Base-by-base conservation (phyloP, 2,797 vertebrate species). In the Argya squamiceps region DNA sequence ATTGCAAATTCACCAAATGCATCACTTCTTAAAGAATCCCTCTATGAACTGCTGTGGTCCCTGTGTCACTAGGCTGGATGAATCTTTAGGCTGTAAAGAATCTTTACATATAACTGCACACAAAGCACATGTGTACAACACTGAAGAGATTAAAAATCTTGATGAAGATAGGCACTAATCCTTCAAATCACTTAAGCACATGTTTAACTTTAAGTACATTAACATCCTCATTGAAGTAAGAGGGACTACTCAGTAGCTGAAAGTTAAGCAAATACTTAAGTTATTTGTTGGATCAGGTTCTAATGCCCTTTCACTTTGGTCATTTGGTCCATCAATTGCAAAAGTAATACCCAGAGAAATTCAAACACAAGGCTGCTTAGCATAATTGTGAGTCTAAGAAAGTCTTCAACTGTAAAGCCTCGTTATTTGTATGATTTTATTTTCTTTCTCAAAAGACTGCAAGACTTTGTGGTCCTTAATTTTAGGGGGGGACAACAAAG, bases 141-240 rank as follows among this genome's bases (percentile, higher is more conserved):
- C 26, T 36, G 46, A 88, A 64, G 46, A 73, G 41, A 58, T 79
- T 79, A 95, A 80, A 90, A 89, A 30, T 46, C 70, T 63, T 79
- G 49, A 85, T 80, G 71, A 87, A 94, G 81, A 77, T 5, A 65
- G 65, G 46, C 60, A 50, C 36, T 92, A 79, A 95, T 80, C 64
- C 26, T 74, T 60, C 68, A 83, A 89, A 96, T 94, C 79, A 89
- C 81, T 85, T 95, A 92, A 92, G 91, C 53, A 83, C 73, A 78
- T 80, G 75, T 96, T 96, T 96, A 91, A 79, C 88, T 89, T 85
- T 81, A 95, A 97, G 84, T 60, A 70, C 52, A 70, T 92, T 92
- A 95, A 79, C 46, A 56, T 41, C 82, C 34, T 71, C 39, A 19
- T 2, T 69, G 69, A 78, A 92, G 41, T 50, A 93, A 89, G 81